Evolutionary conservation across 2,888 invertebrate genomes (phyloP).

Genomic region (Brachypalpus laphriformis): DNA sequence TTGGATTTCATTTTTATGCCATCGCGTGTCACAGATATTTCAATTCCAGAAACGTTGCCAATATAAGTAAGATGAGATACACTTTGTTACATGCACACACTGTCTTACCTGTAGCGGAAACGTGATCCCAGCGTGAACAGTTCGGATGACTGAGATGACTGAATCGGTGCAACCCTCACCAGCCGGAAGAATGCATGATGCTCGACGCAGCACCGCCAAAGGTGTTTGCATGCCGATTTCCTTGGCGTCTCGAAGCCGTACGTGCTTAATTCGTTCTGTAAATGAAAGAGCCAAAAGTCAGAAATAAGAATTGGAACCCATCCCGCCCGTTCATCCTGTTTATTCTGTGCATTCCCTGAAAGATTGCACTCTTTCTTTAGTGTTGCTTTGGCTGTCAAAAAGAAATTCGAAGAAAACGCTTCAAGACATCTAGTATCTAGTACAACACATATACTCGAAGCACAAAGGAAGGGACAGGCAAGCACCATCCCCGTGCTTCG

Average conservation of each 20-base stretch:
- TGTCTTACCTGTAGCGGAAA: constrained; percentile 89
- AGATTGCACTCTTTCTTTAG: constrained; percentile 24
- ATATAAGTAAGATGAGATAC: neutral
- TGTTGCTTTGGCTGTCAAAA: constrained; percentile 1
- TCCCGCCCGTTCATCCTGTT: neutral
- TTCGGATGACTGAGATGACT: constrained; percentile 85
- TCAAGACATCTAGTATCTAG: constrained; percentile 17
- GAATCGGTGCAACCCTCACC: constrained; percentile 89
- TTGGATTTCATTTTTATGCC: constrained; percentile 51
- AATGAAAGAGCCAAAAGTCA: constrained; percentile 67
- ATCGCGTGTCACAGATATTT: constrained; percentile 38
- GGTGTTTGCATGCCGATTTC: constrained; percentile 95
- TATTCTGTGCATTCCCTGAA: constrained; percentile 45
- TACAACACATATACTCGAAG: constrained; percentile 9
- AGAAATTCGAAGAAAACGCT: constrained; percentile 9
- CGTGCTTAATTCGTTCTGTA: constrained; percentile 95
- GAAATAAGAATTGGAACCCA: constrained; percentile 22
- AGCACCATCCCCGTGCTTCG: neutral
- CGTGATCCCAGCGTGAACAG: constrained; percentile 91
- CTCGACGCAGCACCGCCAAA: constrained; percentile 98
- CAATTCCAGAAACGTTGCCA: constrained; percentile 31
- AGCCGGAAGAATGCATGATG: constrained; percentile 96
- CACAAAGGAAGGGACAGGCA: neutral
- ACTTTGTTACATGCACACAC: neutral
- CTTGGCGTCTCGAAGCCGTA: constrained; percentile 97